Evolutionary conservation across 2,113 vertebrate genomes (phyloP).

Genomic region (Aleadryas rufinucha): DNA sequence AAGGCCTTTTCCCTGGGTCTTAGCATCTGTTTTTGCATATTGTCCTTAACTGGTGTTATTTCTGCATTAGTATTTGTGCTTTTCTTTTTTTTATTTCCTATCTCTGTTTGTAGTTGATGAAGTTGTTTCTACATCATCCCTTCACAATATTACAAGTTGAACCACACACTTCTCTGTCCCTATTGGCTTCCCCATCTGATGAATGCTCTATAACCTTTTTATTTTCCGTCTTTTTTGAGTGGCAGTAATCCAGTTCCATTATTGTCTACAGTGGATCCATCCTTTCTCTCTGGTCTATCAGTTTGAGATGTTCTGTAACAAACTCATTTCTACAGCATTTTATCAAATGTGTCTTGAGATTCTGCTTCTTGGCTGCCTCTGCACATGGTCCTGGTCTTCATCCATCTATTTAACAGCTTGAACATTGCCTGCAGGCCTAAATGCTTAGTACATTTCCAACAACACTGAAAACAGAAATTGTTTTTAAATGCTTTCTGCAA

Average conservation of each 20-base stretch:
- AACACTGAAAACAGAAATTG: neutral
- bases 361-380: neutral
- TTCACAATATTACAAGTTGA: neutral
- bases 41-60: neutral
- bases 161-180: neutral
- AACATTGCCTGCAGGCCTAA: neutral
- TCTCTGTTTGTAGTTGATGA: neutral
- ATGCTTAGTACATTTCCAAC: neutral
- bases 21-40: neutral
- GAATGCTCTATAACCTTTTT: neutral
- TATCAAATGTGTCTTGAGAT: neutral
- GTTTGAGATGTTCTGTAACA: neutral
- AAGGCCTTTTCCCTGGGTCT: neutral
- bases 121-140: neutral
- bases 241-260: neutral
- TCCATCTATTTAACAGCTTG: neutral
- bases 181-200: neutral
- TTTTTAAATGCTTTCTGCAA: neutral
- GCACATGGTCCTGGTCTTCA: neutral
- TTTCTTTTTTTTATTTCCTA: neutral
- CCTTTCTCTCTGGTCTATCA: neutral
- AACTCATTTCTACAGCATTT: neutral
- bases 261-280: neutral
- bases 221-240: neutral
- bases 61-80: neutral